A percentile compares a stretch with the other conserved stretches of the same genome.
phyloP scores from a whole-genome alignment of 2,888 invertebrate genomes.

The Drosophila diplacantha region DNA sequence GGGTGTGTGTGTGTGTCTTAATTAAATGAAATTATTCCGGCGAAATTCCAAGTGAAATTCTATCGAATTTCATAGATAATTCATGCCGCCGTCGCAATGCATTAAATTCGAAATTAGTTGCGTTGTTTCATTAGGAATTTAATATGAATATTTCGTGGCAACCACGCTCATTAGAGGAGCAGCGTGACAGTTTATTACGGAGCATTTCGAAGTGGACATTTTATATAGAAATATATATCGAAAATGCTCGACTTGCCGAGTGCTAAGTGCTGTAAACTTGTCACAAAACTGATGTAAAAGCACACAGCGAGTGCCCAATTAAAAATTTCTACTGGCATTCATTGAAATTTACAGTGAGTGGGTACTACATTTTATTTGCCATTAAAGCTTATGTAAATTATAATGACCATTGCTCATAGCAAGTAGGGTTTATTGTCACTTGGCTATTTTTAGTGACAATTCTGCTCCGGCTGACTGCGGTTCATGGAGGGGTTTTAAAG shows the following conservation, averaged over 20 bases:
- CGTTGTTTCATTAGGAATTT: conserved; percentile 21
- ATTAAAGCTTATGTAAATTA: conserved; percentile 5
- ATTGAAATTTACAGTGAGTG: conserved; percentile 8
- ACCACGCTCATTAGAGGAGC: background rate
- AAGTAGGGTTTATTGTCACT: conserved; percentile 5
- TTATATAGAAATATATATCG: background rate
- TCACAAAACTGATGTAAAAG: conserved; percentile 9
- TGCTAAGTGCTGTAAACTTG: conserved; percentile 1
- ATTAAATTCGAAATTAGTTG: conserved; percentile 23
- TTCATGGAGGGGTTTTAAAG: conserved; percentile 7
- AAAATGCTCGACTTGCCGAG: background rate
- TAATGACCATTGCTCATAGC: background rate
- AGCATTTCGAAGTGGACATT: background rate
- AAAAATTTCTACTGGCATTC: conserved; percentile 7
- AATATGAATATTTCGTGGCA: conserved; percentile 9
- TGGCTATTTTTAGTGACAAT: conserved; percentile 4
- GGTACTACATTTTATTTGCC: conserved; percentile 11
- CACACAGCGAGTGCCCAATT: conserved; percentile 1
- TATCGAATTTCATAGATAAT: conserved; percentile 12
- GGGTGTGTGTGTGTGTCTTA: conserved; percentile 24
- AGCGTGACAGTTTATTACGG: background rate
- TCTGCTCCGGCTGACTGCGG: conserved; percentile 1
- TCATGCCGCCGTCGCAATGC: background rate
- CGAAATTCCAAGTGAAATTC: conserved; percentile 34
- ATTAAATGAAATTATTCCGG: conserved; percentile 31